Conservation (phyloP, 2,113 vertebrate species). For the Zingel zingel region DNA sequence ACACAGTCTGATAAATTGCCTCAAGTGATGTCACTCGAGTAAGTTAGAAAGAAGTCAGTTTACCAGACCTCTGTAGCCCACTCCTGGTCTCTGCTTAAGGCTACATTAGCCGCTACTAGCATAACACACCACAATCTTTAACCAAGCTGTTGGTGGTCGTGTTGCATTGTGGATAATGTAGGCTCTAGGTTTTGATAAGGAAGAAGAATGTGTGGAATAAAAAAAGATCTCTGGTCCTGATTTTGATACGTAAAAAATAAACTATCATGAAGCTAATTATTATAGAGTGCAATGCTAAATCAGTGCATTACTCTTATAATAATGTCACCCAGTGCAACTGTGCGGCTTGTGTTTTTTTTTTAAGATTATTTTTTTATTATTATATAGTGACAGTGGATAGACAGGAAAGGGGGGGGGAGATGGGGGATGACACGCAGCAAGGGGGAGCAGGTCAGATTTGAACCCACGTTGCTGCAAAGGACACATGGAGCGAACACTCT, state of each 20-base stretch:
- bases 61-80: neutral
- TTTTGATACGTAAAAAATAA: neutral
- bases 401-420: too few species aligned
- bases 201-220: neutral
- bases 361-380: too few species aligned
- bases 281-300: neutral
- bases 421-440: too few species aligned
- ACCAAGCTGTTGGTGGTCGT: neutral
- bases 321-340: neutral
- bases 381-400: too few species aligned
- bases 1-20: too few species aligned
- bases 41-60: neutral
- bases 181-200: neutral
- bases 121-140: neutral
- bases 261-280: neutral
- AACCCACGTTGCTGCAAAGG: too few species aligned
- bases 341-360: neutral
- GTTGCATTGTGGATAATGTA: constrained; percentile 9
- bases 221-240: neutral
- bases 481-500: too few species aligned
- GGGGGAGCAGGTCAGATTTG: too few species aligned
- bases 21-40: too few species aligned
- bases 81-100: neutral
- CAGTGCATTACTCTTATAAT: neutral
- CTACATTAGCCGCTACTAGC: neutral